A percentile compares a stretch with the other conserved stretches of the same genome.
These are phyloP conservation scores for Hypocryptadius cinnamomeus DNA, from an alignment of 2,113 vertebrate genomes.

Conservation along the genomic window DNA sequence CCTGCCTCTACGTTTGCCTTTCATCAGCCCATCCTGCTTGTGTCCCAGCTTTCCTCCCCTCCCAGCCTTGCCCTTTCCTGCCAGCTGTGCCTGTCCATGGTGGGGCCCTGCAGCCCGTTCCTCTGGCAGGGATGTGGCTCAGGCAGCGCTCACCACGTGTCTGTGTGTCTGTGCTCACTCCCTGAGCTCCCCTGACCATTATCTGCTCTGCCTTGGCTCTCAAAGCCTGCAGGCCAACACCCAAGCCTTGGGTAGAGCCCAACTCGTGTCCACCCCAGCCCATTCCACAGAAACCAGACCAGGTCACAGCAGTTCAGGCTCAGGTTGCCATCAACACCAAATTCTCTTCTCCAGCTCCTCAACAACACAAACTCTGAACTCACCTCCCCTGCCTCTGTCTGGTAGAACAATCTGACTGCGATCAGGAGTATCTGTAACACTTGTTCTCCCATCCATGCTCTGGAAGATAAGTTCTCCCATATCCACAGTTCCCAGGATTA, in stretches of 20 bases:
- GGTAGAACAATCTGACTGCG: neutral
- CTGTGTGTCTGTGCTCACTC: fast-evolving
- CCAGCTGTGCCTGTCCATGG: fast-evolving
- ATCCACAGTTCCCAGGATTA: slow-evolving; percentile 31
- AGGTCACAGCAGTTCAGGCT: fast-evolving
- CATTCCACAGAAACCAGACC: neutral
- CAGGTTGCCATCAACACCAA: neutral
- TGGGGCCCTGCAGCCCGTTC: neutral
- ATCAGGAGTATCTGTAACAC: neutral
- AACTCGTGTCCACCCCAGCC: neutral
- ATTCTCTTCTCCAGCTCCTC: neutral
- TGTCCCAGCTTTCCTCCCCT: neutral
- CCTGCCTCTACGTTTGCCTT: neutral
- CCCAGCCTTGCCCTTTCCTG: neutral
- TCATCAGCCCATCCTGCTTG: neutral
- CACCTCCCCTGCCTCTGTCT: neutral
- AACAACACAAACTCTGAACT: neutral
- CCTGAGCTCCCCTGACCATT: neutral
- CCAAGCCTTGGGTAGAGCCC: neutral
- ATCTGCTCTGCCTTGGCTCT: neutral
- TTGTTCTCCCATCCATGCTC: neutral
- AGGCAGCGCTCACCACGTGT: neutral
- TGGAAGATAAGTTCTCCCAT: neutral
- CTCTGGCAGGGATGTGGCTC: neutral
- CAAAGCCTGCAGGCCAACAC: neutral